These are phyloP conservation scores for Popillia japonica DNA, from an alignment of 1,140 invertebrate genomes.

Conservation along the genomic window DNA sequence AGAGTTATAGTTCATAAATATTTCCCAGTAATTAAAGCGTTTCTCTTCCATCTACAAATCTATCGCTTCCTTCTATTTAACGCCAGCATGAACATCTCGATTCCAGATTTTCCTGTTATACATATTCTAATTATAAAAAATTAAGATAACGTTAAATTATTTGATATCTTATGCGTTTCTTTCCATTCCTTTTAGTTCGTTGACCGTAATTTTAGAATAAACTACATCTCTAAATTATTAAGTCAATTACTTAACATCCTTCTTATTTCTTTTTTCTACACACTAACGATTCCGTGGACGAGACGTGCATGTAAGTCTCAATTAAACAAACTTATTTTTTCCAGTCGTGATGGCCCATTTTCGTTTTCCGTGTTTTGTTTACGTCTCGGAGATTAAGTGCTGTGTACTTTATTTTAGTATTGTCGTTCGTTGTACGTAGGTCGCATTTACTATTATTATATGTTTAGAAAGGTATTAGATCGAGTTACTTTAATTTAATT, in stretches of 20 bases:
- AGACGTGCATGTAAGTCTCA: background rate
- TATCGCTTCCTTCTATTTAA: background rate
- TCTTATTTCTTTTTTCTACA: slow-evolving; percentile 22
- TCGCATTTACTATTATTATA: background rate
- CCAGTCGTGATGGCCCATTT: background rate
- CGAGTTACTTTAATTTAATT: slow-evolving; percentile 25
- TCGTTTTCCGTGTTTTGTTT: background rate
- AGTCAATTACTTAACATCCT: slow-evolving; percentile 35
- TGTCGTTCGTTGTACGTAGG: background rate
- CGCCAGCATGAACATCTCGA: background rate
- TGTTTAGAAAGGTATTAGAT: slow-evolving; percentile 16
- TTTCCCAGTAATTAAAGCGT: background rate
- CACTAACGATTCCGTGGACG: background rate
- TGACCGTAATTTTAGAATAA: slow-evolving; percentile 11
- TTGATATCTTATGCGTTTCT: background rate
- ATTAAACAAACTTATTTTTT: slow-evolving; percentile 25
- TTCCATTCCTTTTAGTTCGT: slow-evolving; percentile 14
- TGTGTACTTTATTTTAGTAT: background rate
- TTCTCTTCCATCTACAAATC: background rate
- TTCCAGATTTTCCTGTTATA: background rate
- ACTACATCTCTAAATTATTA: slow-evolving; percentile 17
- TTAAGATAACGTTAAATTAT: slow-evolving; percentile 20
- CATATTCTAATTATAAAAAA: background rate
- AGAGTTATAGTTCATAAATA: background rate
- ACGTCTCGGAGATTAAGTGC: background rate